Evolutionary conservation across 2,113 vertebrate genomes (phyloP).

Genomic region (Pimephales promelas): DNA sequence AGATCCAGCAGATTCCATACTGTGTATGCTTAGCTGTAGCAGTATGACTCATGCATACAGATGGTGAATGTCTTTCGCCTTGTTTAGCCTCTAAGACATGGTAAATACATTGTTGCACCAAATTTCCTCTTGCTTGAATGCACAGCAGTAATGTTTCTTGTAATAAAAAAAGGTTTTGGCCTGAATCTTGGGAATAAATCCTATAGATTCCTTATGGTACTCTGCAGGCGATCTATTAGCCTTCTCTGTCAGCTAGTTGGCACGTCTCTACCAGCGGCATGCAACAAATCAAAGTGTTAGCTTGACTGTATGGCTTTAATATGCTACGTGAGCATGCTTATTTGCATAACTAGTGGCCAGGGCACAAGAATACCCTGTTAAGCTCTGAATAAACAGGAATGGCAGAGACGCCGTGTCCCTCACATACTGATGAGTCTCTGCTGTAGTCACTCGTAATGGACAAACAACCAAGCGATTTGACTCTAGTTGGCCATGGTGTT

Average conservation of each 20-base stretch:
- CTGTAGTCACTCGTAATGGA: background rate
- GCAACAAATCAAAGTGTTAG: slow-evolving; percentile 36
- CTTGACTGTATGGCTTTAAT: slow-evolving; percentile 17
- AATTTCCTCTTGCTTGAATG: background rate
- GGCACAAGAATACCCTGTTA: slow-evolving; percentile 30
- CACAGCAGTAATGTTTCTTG: background rate
- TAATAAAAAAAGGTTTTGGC: slow-evolving; percentile 7
- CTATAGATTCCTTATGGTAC: slow-evolving; percentile 29
- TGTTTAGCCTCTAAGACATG: slow-evolving; percentile 4
- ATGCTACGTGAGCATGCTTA: background rate
- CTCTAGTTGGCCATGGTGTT: slow-evolving; percentile 4
- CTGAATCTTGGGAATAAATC: background rate
- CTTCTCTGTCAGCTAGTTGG: slow-evolving; percentile 21
- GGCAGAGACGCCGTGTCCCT: background rate
- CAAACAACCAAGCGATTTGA: background rate
- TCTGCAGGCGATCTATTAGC: slow-evolving; percentile 2
- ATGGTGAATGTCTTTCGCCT: slow-evolving; percentile 10
- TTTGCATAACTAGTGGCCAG: slow-evolving; percentile 32
- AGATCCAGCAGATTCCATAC: background rate
- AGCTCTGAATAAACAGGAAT: slow-evolving; percentile 35
- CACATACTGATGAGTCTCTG: slow-evolving; percentile 38
- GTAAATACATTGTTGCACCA: background rate
- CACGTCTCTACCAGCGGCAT: background rate
- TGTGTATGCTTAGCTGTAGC: background rate
- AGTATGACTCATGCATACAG: slow-evolving; percentile 25